Base-by-base conservation (phyloP, 2,888 invertebrate genomes). In the Laothoe populi region DNA sequence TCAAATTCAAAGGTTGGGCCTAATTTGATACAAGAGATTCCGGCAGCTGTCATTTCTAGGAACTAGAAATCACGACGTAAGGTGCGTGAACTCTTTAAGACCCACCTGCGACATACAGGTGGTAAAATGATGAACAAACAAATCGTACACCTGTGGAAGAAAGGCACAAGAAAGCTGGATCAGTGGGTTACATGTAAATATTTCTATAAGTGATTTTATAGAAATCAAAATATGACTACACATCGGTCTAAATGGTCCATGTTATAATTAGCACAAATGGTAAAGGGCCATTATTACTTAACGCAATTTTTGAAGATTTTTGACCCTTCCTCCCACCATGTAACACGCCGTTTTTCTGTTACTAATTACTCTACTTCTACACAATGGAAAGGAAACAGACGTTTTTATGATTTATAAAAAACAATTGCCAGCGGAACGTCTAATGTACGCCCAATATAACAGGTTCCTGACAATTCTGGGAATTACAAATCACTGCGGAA, bases 391-490 rank as follows among this genome's bases (percentile, higher is more conserved):
- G 8, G 11, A 19, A n/a, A 35, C 19, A 53, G 0, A 53, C n/a
- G 13, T 13, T 26, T 49, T 49, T 16, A 24, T 16, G 7, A 49
- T n/a, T 24, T 19, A 35, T 16, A 31, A 31, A 26, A 35, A 31
- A 19, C 19, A 31, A 19, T 8, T 16, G 8, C 53, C 7, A 16
- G 16, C 5, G 31, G 19, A 16, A 4, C 10, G 4, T 10, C 19
- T 19, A 44, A 35, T 19, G 31, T 11, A 3, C 19, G 53, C 16
- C 11, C 31, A 11, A 53, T 19, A 53, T 23, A 46, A 46, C 53
- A 53, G 31, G 53, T 53, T 53, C 19, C 35, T 53, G 35, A 35
- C 53, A n/a, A 19, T 53, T 53, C 53, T 53, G 35, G 53, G 53
- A 31, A 35, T 53, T 16, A 2, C 4, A 49, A 53, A 53, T 53